Percentiles rank a stretch among this genome's conserved stretches.
Evolutionary conservation across 2,113 vertebrate species (phyloP).

Genomic region (Grammomys dolichurus): DNA sequence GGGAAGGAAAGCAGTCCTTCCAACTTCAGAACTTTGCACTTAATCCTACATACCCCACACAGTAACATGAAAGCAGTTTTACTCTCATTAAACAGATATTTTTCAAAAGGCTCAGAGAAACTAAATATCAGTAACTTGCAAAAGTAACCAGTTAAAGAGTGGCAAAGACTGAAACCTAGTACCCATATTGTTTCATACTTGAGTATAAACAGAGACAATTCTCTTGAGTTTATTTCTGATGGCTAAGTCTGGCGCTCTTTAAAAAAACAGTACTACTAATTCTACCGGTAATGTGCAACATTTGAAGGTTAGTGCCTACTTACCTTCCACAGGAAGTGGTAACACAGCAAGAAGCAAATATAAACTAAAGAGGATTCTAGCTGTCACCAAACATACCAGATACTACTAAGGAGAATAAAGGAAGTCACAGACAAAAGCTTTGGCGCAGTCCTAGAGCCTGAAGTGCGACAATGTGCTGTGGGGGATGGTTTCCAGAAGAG

Average conservation of each 20-base stretch:
- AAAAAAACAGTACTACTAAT: background rate
- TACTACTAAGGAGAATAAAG: background rate
- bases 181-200: background rate
- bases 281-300: background rate
- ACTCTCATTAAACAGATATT: background rate
- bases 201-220: background rate
- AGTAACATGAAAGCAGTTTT: background rate
- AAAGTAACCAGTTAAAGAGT: background rate
- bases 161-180: background rate
- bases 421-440: background rate
- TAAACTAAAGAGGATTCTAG: background rate
- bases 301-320: background rate
- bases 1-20: background rate
- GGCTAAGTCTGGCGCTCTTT: background rate
- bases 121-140: background rate
- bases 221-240: background rate
- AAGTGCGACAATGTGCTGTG: background rate
- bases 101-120: constrained; percentile 17
- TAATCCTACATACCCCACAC: background rate
- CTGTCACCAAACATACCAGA: background rate
- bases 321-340: background rate
- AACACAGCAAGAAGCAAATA: background rate
- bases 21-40: background rate
- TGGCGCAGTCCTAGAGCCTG: background rate
- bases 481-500: background rate